phyloP scores from a whole-genome alignment of 2,888 invertebrate species.

The Suillia variegata region DNA sequence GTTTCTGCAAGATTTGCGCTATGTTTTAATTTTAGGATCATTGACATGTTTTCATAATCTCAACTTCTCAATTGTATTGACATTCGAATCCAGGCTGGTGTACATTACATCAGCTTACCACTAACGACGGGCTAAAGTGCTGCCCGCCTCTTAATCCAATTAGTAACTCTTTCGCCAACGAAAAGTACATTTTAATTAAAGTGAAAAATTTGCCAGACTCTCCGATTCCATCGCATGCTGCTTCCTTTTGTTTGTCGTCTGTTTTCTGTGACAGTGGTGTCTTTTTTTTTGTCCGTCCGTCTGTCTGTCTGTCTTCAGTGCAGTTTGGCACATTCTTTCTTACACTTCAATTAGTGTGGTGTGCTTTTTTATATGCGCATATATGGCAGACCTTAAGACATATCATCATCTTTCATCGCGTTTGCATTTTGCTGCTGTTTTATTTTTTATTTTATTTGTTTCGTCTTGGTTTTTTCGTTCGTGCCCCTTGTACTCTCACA shows the following conservation, averaged over 20 bases:
- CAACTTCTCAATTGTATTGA: too few relatives aligned
- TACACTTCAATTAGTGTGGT: neutral
- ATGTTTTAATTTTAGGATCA: too few relatives aligned
- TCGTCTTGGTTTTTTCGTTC: too few relatives aligned
- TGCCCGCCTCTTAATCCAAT: neutral
- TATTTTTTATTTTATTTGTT: neutral
- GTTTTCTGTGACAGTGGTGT: neutral
- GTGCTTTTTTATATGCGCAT: neutral
- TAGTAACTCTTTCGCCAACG: neutral
- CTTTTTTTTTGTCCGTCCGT: too few relatives aligned
- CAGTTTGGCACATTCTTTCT: neutral
- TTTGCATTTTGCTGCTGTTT: neutral
- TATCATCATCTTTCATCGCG: neutral
- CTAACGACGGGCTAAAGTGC: too few relatives aligned
- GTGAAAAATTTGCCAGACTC: neutral
- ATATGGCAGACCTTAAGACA: neutral
- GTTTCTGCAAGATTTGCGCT: too few relatives aligned
- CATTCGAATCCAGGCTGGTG: too few relatives aligned
- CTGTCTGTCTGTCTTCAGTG: too few relatives aligned
- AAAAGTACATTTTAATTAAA: neutral
- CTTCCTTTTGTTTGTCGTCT: too few relatives aligned
- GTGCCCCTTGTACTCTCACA: too few relatives aligned
- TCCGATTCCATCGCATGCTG: neutral
- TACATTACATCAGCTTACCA: too few relatives aligned
- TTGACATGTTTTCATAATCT: too few relatives aligned